Conservation (phyloP, 2,797 vertebrate genomes). For the Cyprinodon diabolis region DNA sequence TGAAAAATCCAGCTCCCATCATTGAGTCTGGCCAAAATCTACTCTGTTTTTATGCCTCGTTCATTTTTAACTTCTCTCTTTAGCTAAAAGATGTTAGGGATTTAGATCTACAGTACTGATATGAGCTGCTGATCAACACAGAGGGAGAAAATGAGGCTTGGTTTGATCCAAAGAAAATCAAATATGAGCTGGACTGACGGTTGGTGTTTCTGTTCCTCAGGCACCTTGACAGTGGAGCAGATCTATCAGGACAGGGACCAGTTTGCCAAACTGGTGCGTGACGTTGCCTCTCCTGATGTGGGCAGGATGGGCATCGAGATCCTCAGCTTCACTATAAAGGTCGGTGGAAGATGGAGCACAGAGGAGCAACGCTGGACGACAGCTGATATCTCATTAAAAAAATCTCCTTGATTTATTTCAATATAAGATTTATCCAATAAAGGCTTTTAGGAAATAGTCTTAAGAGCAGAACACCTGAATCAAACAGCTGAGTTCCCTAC, state of each 20-base stretch:
- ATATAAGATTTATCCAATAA: no score
- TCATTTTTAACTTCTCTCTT: no score
- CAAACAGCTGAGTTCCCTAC: no score
- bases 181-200: no score
- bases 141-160: neutral
- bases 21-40: neutral
- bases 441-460: no score
- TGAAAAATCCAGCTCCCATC: no score
- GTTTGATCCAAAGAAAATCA: neutral
- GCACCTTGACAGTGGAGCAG: conserved; percentile 94
- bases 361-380: no score
- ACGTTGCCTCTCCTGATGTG: conserved; percentile 93
- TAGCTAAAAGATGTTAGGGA: no score
- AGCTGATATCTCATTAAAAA: no score
- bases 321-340: conserved; percentile 97
- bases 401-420: no score
- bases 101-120: neutral
- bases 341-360: conserved; percentile 40
- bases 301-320: conserved; percentile 97
- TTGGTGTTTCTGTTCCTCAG: conserved; percentile 64
- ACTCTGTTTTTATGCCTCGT: no score
- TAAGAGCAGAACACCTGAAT: no score
- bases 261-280: conserved; percentile 93
- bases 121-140: neutral
- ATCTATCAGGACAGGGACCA: conserved; percentile 97